Base-by-base conservation (phyloP, 2,888 invertebrate species). In the Emmelina monodactyla region DNA sequence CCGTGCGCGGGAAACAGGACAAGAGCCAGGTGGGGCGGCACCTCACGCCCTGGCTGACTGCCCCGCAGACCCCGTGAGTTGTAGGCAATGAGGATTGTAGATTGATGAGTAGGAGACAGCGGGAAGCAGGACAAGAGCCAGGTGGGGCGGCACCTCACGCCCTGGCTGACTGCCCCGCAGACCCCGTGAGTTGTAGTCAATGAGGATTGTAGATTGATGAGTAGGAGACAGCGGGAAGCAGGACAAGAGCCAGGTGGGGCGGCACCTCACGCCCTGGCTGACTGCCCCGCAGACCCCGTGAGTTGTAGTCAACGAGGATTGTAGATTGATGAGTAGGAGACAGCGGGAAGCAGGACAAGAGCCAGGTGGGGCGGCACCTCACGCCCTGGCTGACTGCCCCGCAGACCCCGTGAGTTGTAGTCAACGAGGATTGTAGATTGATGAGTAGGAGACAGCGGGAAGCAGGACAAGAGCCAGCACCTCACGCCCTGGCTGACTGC, bases 241-340 rank as follows among this genome's bases (percentile, higher is more conserved):
- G 39, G 68, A 69, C 45, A 42, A 56, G 3, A 50, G 40, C 1
- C 63, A 37, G 44, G 49, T 38, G 10, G 47, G 47, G 2, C 31
- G 78, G 3, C 72, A 73, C 35, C 54, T 64, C 42, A 50, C 96
- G 42, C 97, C 97, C 0, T 97, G 97, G 96, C 83, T 97, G 87
- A 60, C 62, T 16, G 43, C 62, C 3, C 44, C 61, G 0, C 37
- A 66, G 10, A 68, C 71, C 0, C 71, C 70, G 75, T 73, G 19
- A 51, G 47, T 33, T n/a, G n/a, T n/a, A n/a, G n/a, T n/a, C n/a
- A n/a, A n/a, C n/a, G n/a, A n/a, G n/a, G n/a, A n/a, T n/a, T n/a
- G n/a, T n/a, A n/a, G n/a, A n/a, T n/a, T n/a, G n/a, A n/a, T n/a
- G n/a, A n/a, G n/a, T n/a, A n/a, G n/a, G n/a, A n/a, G n/a, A n/a